Evolutionary conservation across 2,888 invertebrate species (phyloP), one percentile per base, ranked within the genome.

Genomic region (Drosophila setosimentum): DNA sequence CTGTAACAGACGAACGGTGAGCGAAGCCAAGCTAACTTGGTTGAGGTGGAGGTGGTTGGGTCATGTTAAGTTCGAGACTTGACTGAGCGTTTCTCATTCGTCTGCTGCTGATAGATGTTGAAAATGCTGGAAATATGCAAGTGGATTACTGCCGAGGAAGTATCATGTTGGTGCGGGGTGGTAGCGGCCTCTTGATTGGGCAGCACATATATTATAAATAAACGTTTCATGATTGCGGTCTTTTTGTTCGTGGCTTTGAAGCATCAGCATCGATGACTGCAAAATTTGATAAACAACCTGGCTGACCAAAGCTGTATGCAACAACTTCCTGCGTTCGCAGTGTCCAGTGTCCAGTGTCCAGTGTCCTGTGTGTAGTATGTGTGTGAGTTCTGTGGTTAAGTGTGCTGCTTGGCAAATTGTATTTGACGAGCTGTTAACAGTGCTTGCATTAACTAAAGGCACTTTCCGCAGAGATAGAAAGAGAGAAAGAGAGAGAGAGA

Each of bases 161-260:
- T 16, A n/a, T 35, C 21, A 13, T 24, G 37, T 6, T 45, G 18
- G 21, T 8, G 29, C 1, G 42, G 29, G n/a, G 7, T 13, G 11
- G 30, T n/a, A 35, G 35, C n/a, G 27, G 6, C 2, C 27, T 27
- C 55, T 45, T 7, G 35, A n/a, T 24, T 57, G 58, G 51, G 63
- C 66, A 54, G 48, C 79, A 76, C 79, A 76, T 65, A 73, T 77
- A 74, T 89, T 83, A 87, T 79, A 74, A 83, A 87, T 89, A 87
- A 86, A 82, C 80, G 87, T 60, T 80, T 76, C 78, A 76, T 89
- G 89, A 89, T 89, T 89, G 83, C 82, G 78, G 85, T 83, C 66
- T 63, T 72, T 77, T 77, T 67, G 67, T 57, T 80, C 64, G 66
- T 83, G 76, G 66, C 68, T 65, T 68, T 54, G 70, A 69, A 53